A percentile compares a stretch with the other conserved stretches of the same genome.
These are phyloP conservation scores for Hipparchia semele DNA, from an alignment of 2,888 invertebrate genomes.

Conservation along the genomic window DNA sequence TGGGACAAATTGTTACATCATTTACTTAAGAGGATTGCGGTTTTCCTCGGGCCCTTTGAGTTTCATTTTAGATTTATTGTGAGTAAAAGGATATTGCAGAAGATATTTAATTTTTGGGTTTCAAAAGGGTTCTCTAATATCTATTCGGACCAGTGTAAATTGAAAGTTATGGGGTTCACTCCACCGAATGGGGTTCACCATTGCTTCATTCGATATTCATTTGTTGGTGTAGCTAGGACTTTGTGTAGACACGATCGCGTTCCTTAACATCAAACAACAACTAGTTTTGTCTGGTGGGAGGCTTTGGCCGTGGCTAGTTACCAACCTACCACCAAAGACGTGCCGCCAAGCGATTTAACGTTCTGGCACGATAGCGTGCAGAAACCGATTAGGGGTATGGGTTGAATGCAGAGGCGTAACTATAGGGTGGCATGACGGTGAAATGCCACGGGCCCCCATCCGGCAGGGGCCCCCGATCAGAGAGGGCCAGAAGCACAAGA, in stretches of 20 bases:
- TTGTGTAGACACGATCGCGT: neutral
- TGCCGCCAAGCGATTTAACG: too few species aligned
- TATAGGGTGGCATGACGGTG: too few species aligned
- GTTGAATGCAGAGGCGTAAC: too few species aligned
- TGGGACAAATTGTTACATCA: neutral
- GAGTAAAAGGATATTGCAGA: neutral
- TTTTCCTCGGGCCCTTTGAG: slow-evolving; percentile 4
- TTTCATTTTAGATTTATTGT: slow-evolving; percentile 2
- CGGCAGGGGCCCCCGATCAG: too few species aligned
- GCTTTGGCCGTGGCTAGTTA: too few species aligned
- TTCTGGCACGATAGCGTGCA: too few species aligned
- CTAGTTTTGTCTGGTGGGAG: too few species aligned
- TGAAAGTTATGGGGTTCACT: neutral
- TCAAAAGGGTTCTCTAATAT: slow-evolving; percentile 10
- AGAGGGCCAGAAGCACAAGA: too few species aligned
- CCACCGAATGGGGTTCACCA: neutral
- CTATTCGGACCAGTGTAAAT: slow-evolving; percentile 1
- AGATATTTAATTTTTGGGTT: slow-evolving; percentile 16
- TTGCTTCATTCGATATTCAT: neutral
- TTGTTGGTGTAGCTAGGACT: too few species aligned
- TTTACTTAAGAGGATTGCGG: slow-evolving; percentile 7
- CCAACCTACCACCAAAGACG: too few species aligned
- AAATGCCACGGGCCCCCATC: too few species aligned
- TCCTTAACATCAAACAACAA: neutral
- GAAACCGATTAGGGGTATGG: too few species aligned